A percentile compares a stretch with the other conserved stretches of the same genome.
phyloP scores from a whole-genome alignment of 2,113 vertebrate species.

The Heterochromis multidens region DNA sequence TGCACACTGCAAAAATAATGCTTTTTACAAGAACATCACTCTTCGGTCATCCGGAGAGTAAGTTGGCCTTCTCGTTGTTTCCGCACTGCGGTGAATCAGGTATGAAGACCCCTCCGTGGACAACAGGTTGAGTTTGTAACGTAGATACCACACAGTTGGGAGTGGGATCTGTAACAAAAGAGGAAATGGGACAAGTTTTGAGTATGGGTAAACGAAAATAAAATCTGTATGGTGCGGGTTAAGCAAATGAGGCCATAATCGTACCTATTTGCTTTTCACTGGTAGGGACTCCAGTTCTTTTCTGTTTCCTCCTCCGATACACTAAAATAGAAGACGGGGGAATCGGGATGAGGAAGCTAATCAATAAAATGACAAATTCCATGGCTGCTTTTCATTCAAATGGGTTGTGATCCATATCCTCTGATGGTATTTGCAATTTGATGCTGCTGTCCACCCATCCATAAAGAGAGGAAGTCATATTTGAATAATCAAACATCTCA shows the following conservation, averaged over 20 bases:
- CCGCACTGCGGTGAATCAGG: conserved; percentile 2
- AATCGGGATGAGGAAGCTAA: neutral
- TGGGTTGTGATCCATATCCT: neutral
- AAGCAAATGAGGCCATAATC: neutral
- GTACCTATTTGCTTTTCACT: conserved; percentile 46
- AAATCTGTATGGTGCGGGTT: neutral
- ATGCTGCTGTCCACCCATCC: neutral
- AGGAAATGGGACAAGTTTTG: neutral
- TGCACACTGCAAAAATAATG: neutral
- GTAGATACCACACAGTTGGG: neutral
- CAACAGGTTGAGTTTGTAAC: neutral
- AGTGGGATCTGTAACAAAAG: neutral
- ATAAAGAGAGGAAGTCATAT: neutral
- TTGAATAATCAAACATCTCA: neutral
- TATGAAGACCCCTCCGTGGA: neutral
- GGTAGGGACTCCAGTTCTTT: neutral
- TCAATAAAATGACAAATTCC: neutral
- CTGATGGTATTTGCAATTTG: neutral
- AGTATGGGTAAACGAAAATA: rapidly evolving
- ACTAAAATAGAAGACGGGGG: conserved; percentile 30
- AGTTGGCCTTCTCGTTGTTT: conserved; percentile 37
- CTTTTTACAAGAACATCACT: neutral
- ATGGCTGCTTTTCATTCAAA: neutral
- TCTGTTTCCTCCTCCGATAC: conserved; percentile 31
- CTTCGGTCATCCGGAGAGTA: conserved; percentile 31